phyloP scores from a whole-genome alignment of 2,888 invertebrate genomes.

The Cryptus armator region DNA sequence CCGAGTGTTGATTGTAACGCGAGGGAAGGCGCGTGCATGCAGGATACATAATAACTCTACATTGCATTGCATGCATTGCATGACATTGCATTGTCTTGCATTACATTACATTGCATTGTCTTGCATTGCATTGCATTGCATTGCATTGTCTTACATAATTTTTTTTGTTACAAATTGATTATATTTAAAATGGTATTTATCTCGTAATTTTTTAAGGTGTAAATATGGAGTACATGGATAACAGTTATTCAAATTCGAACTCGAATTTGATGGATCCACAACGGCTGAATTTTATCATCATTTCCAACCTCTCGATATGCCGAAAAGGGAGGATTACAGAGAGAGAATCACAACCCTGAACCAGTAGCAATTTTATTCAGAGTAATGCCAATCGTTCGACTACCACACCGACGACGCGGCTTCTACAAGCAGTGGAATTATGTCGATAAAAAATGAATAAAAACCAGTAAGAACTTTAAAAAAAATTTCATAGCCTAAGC shows the following conservation, averaged over 20 bases:
- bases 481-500: too few relatives aligned
- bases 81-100: too few relatives aligned
- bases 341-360: conserved; percentile 92
- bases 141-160: not conserved
- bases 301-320: conserved; percentile 92
- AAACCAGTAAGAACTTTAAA: too few relatives aligned
- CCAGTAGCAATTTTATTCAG: conserved; percentile 94
- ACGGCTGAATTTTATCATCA: conserved; percentile 93
- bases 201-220: not conserved
- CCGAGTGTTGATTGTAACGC: too few relatives aligned
- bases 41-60: too few relatives aligned
- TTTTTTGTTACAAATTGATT: not conserved
- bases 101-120: too few relatives aligned
- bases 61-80: too few relatives aligned
- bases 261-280: conserved; percentile 94
- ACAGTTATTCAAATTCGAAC: conserved; percentile 96
- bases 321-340: conserved; percentile 90
- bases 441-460: conserved; percentile 89
- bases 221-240: conserved; percentile 94
- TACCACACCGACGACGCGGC: conserved; percentile 85
- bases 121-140: not conserved
- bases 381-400: conserved; percentile 95
- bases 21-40: too few relatives aligned
- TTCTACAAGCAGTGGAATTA: conserved; percentile 88
- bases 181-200: not conserved